Percentiles rank a stretch among this genome's conserved stretches.
phyloP scores from a whole-genome alignment of 2,113 vertebrate genomes.

The Camarhynchus parvulus region DNA sequence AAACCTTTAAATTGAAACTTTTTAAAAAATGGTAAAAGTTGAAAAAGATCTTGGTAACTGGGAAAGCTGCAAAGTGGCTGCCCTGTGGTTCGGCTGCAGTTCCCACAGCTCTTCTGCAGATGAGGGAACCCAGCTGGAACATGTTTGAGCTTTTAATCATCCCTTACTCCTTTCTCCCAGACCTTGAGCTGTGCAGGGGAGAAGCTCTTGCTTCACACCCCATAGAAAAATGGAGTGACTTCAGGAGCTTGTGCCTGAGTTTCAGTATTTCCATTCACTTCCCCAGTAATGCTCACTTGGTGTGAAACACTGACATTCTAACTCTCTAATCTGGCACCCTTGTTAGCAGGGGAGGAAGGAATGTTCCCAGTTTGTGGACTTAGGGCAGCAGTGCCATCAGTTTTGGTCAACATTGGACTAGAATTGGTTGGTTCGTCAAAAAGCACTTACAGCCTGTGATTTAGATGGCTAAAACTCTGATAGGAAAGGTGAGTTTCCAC shows the following conservation, averaged over 20 bases:
- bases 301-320: not conserved
- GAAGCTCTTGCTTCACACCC: not conserved
- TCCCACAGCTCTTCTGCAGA: not conserved
- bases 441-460: not conserved
- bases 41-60: fast-evolving
- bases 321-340: not conserved
- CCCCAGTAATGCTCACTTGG: not conserved
- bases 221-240: not conserved
- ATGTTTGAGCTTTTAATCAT: not conserved
- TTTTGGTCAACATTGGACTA: not conserved
- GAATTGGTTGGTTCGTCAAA: not conserved
- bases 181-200: not conserved
- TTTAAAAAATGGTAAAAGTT: not conserved
- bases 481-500: not conserved
- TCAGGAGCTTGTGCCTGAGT: not conserved
- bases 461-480: not conserved
- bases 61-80: not conserved
- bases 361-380: not conserved
- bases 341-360: not conserved
- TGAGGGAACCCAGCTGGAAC: not conserved
- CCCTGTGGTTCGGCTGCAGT: not conserved
- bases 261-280: not conserved
- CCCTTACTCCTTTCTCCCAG: not conserved
- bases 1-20: not conserved
- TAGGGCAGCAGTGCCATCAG: not conserved